phyloP scores from a whole-genome alignment of 2,888 invertebrate genomes.

The Tenodera sinensis region DNA sequence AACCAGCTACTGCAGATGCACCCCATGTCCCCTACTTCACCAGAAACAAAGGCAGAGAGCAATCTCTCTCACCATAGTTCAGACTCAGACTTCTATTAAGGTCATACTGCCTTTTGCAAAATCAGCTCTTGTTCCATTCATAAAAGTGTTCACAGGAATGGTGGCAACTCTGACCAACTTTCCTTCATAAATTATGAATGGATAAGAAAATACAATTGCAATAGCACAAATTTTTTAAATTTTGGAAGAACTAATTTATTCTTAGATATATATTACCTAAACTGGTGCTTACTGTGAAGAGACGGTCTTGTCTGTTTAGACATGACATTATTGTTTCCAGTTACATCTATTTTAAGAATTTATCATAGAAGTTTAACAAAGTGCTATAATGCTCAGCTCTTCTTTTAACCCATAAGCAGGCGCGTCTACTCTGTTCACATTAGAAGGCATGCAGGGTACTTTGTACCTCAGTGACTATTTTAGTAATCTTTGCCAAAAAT shows the following conservation, averaged over 20 bases:
- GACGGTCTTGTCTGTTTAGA: background rate
- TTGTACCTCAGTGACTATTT: too few species aligned
- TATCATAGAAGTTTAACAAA: background rate
- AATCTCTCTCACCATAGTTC: slow-evolving; percentile 40
- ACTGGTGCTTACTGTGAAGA: background rate
- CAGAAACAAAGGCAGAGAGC: background rate
- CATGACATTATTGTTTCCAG: background rate
- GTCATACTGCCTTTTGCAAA: background rate
- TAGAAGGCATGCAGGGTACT: too few species aligned
- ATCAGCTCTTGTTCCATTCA: background rate
- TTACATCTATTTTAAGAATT: background rate
- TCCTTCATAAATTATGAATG: background rate
- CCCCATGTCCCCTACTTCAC: background rate
- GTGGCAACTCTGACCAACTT: background rate
- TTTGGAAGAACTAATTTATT: background rate
- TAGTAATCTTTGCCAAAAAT: too few species aligned
- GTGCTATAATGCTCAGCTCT: background rate
- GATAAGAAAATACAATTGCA: background rate
- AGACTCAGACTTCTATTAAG: slow-evolving; percentile 47
- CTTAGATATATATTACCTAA: background rate
- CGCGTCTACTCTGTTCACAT: too few species aligned
- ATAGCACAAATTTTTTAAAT: background rate
- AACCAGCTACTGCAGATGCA: slow-evolving; percentile 15
- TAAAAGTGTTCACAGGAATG: background rate
- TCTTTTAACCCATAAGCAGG: background rate